A percentile compares a stretch with the other conserved stretches of the same genome.
Evolutionary conservation across 2,797 vertebrate genomes (phyloP).

Genomic region (Neostethus bicornis): DNA sequence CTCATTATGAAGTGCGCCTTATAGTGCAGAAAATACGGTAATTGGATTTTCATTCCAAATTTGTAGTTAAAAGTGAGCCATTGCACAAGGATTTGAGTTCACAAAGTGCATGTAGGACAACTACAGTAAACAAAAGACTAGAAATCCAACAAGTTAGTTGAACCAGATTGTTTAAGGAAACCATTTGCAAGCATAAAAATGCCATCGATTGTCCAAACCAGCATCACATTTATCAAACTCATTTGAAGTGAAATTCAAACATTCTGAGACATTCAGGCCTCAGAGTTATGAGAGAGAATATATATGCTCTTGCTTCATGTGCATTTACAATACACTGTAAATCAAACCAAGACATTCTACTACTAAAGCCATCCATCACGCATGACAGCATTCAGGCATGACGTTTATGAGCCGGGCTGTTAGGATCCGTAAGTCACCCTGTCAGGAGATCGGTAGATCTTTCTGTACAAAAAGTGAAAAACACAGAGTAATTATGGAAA

Average conservation of each 20-base stretch:
- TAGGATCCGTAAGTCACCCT: conserved; percentile 66
- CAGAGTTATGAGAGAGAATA: conserved; percentile 34
- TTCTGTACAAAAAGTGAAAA: not conserved
- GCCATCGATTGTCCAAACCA: no score
- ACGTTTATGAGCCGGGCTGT: conserved; percentile 68
- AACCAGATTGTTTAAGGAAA: no score
- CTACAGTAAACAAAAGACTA: no score
- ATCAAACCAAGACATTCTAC: conserved; percentile 63
- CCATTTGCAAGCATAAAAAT: no score
- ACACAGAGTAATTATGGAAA: conserved; percentile 9
- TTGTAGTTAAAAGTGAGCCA: no score
- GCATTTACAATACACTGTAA: conserved; percentile 62
- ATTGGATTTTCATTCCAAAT: no score
- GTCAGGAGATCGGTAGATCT: conserved; percentile 46
- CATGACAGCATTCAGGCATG: conserved; percentile 66
- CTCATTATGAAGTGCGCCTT: no score
- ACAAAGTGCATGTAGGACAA: no score
- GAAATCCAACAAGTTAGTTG: no score
- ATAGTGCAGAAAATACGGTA: no score
- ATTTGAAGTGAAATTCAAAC: conserved; percentile 1
- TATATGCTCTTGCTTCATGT: conserved; percentile 35
- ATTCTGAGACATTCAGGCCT: conserved; percentile 18
- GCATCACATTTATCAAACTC: not conserved
- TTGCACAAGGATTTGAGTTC: no score
- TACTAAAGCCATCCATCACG: conserved; percentile 64